Evolutionary conservation across 2,888 invertebrate species (phyloP).

Genomic region (Apamea anceps): DNA sequence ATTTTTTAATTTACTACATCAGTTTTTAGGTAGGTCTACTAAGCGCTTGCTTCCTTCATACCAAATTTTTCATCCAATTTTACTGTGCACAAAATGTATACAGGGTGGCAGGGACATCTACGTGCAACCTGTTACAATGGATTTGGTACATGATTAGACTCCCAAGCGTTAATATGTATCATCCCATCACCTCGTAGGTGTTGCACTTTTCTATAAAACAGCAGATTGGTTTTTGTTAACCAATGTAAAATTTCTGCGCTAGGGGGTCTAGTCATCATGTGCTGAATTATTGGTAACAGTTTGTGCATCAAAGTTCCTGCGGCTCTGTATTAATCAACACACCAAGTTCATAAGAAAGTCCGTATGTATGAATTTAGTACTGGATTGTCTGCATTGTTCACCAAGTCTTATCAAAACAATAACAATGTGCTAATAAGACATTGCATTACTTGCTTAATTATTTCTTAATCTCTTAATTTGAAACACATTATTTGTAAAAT

Average conservation of each 20-base stretch:
- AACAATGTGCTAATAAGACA: slow-evolving; percentile 2
- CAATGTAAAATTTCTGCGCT: no score
- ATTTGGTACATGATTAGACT: no score
- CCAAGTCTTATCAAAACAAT: slow-evolving; percentile 27
- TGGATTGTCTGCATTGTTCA: background rate
- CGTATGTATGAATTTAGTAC: background rate
- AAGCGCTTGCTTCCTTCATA: background rate
- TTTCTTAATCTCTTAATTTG: background rate
- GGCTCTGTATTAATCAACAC: background rate
- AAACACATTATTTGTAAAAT: background rate
- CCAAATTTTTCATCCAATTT: background rate
- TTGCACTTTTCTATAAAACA: no score
- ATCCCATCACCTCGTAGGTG: no score
- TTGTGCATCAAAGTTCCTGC: no score
- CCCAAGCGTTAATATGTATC: no score
- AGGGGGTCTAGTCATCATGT: no score
- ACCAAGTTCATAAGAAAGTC: slow-evolving; percentile 5
- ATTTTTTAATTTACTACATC: background rate
- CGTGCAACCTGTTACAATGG: no score
- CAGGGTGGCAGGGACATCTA: no score
- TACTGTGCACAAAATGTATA: background rate
- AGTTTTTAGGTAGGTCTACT: background rate
- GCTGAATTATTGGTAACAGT: no score
- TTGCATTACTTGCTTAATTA: slow-evolving; percentile 1
- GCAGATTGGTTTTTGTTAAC: no score